A percentile compares a stretch with the other conserved stretches of the same genome.
Evolutionary conservation across 2,797 vertebrate species (phyloP).

Genomic region (Odontamblyopus rebecca): DNA sequence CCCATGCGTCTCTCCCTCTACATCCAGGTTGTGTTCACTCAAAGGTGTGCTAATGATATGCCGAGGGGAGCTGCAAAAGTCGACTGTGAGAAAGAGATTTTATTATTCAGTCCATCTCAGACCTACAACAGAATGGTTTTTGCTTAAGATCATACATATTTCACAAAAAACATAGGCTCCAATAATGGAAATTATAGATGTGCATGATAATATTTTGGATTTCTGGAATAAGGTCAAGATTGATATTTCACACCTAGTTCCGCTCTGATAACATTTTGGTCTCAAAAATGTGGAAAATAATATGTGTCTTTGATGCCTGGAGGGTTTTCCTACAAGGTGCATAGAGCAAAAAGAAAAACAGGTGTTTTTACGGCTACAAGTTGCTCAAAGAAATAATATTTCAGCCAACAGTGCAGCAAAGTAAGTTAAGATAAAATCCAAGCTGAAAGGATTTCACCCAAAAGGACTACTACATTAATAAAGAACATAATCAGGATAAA

Average conservation of each 20-base stretch:
- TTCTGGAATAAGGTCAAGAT: too few relatives aligned
- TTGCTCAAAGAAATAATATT: background rate
- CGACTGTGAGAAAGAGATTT: slow-evolving; percentile 41
- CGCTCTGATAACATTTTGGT: background rate
- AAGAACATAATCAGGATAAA: background rate
- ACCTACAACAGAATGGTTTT: slow-evolving; percentile 21
- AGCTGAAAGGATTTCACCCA: background rate
- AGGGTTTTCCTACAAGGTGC: background rate
- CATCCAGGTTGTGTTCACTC: slow-evolving; percentile 38
- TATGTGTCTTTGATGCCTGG: background rate
- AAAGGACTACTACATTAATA: background rate
- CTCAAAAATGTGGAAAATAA: background rate
- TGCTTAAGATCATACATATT: slow-evolving; percentile 1
- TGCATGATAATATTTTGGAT: background rate
- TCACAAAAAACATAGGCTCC: background rate
- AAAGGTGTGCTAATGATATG: slow-evolving; percentile 53
- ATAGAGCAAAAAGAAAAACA: background rate
- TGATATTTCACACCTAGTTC: background rate
- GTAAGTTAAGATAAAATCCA: background rate
- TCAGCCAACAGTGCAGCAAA: too few relatives aligned
- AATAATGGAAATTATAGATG: background rate
- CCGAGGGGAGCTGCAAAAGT: slow-evolving; percentile 38
- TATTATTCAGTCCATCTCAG: slow-evolving; percentile 47
- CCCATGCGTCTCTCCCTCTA: slow-evolving; percentile 22
- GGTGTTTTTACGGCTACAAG: background rate